These are phyloP conservation scores for Microplitis mediator DNA, from an alignment of 1,140 invertebrate species.

Conservation along the genomic window DNA sequence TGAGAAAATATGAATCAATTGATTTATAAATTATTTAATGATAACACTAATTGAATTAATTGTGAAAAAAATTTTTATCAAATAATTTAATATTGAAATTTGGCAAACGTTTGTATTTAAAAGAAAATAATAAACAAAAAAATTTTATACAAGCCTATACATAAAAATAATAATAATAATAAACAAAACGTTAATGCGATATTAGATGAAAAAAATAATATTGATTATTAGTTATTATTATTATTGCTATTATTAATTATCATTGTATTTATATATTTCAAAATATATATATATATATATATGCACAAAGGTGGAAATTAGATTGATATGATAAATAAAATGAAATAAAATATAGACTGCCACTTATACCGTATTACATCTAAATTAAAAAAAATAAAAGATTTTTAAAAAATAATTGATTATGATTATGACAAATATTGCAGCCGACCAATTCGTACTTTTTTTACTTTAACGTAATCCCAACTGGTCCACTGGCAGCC, in stretches of 20 bases:
- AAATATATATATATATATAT: too few relatives aligned
- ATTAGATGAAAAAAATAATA: constrained; percentile 22
- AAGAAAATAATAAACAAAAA: neutral
- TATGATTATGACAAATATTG: neutral
- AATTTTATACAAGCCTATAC: constrained; percentile 21
- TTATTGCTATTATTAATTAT: too few relatives aligned
- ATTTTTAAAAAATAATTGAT: neutral
- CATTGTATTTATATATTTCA: too few relatives aligned
- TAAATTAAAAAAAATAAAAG: neutral
- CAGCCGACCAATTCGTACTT: constrained; percentile 3
- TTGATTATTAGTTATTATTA: constrained; percentile 2
- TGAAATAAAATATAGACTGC: too few relatives aligned
- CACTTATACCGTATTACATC: constrained; percentile 7
- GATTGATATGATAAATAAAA: too few relatives aligned
- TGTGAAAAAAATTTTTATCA: neutral
- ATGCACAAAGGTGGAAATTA: too few relatives aligned
- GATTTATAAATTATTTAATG: neutral
- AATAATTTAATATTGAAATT: neutral
- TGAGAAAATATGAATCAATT: neutral
- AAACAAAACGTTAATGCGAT: neutral
- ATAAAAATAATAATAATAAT: constrained; percentile 7
- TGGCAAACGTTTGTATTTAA: neutral
- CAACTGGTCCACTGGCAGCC: neutral
- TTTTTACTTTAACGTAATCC: neutral
- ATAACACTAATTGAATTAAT: neutral